Evolutionary conservation across 2,113 vertebrate species (phyloP), one percentile per base, ranked within the genome.

Genomic region (Polypterus senegalus): DNA sequence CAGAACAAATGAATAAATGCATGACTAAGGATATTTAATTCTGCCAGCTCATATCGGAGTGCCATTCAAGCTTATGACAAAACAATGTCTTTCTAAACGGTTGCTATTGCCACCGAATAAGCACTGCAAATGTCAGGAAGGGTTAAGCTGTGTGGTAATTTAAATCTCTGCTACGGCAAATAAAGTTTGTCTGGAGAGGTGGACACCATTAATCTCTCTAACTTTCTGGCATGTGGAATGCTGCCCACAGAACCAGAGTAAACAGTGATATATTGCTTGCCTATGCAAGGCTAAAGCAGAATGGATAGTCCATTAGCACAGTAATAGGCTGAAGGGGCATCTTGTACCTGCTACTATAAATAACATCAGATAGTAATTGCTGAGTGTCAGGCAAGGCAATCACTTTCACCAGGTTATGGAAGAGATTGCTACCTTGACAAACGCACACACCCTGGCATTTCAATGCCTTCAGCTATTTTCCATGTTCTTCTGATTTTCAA

Each of bases 131-230:
- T 27, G 27, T 27, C 27, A 27, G 27, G 27, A 27, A 27, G 27
- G 27, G 27, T 65, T 44, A 61, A 53, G 52, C 45, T 54, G 9
- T 11, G 3, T 61, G 53, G 56, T 44, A 48, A 61, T 61, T 61
- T 54, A 61, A 60, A 65, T 61, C 46, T 60, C 45, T 54, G 46
- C 9, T 4, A 4, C 27, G 11, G n/a, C 27, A 65, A 65, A 61
- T 65, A 61, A 56, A 65, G 60, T 55, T 61, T 47, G 27, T 65
- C 53, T 60, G 58, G 49, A 63, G 69, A 65, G 62, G 58, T 63
- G 59, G 54, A 44, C 64, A 64, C 63, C 69, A 70, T 73, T 58
- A 63, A 65, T 70, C 64, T 66, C 64, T 60, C 47, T 63, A 62
- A 49, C 43, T 45, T 49, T 61, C 61, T 47, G 61, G 54, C 43